phyloP scores from a whole-genome alignment of 2,113 vertebrate genomes.

The Taxidea taxus region DNA sequence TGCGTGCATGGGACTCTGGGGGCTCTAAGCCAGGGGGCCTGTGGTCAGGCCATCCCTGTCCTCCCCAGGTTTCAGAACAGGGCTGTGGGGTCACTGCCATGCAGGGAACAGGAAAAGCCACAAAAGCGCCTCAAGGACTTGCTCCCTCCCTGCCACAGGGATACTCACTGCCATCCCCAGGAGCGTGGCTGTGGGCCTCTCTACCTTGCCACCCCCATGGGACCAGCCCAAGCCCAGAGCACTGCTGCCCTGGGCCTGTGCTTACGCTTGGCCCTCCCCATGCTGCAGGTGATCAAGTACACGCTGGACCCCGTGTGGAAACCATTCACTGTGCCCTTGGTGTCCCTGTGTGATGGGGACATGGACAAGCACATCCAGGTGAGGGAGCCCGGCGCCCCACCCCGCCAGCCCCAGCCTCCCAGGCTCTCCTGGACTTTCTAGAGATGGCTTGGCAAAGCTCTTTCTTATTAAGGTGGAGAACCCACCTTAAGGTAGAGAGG shows the following conservation, averaged over 20 bases:
- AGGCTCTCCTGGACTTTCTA: rapidly evolving
- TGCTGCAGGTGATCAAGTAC: constrained; percentile 94
- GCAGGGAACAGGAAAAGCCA: rapidly evolving
- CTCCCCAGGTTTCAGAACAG: rapidly evolving
- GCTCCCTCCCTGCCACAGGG: not conserved
- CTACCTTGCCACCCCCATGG: not conserved
- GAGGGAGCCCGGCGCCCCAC: not conserved
- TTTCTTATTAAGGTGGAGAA: not conserved
- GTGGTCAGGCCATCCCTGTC: not conserved
- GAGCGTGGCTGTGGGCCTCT: not conserved
- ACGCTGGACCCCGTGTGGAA: constrained; percentile 97
- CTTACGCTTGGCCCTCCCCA: not conserved
- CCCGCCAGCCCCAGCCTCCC: not conserved
- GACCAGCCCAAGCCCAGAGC: not conserved
- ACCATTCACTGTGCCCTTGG: constrained; percentile 93
- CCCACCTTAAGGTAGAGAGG: not conserved
- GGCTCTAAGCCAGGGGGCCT: not conserved
- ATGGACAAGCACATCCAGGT: constrained; percentile 95
- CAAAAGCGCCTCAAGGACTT: rapidly evolving
- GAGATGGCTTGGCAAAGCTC: not conserved
- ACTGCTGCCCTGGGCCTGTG: not conserved
- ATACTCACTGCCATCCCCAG: not conserved
- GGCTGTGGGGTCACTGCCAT: not conserved
- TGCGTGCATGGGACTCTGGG: constrained; percentile 52
- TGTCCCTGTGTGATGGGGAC: constrained; percentile 96